Base-by-base conservation (phyloP, 2,888 invertebrate species). In the Tenodera sinensis region DNA sequence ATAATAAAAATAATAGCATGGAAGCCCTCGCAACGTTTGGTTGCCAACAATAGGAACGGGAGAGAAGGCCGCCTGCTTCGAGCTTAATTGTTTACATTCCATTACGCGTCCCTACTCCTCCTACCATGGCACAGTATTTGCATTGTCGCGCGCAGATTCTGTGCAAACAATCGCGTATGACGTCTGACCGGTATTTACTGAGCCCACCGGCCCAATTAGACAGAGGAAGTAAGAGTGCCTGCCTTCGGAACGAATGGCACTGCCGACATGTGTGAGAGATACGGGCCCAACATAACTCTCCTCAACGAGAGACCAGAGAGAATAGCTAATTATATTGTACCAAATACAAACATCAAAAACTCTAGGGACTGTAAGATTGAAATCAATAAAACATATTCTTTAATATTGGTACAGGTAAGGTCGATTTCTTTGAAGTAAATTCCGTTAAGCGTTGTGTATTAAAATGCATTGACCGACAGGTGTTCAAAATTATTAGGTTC, bases 71-170 rank as follows among this genome's bases (percentile, higher is more conserved):
- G 83, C 30, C 84, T 88, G 88, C 88, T 88, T 88, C 27, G 30
- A 83, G 85, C 89, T 86, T 90, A 90, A 90, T 90, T 90, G 90
- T 90, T 90, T 90, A 89, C 90, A 89, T 90, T 90, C 90, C 90
- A 90, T 90, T 89, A 90, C 87, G 88, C 85, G 87, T 30, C 47
- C 81, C 82, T 25, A 54, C 87, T 87, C 30, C 71, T 34, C 54
- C 54, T 71, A 71, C 54, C 25, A 71, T 25, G 54, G 54, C 42
- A 15, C 88, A 47, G 87, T 90, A 90, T 90, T 90, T 90, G 90
- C 90, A 88, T 89, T 90, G 90, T 90, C 90, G 90, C 90, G 88
- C 87, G 89, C 89, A 84, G 84, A 89, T 88, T 90, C 90, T 90
- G 85, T 81, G 85, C 90, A 90, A 90, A 90, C 90, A 89, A 54